Percentiles rank a stretch among this genome's conserved stretches.
Evolutionary conservation across 1,140 invertebrate genomes (phyloP).

Genomic region (Drosophila ficusphila): DNA sequence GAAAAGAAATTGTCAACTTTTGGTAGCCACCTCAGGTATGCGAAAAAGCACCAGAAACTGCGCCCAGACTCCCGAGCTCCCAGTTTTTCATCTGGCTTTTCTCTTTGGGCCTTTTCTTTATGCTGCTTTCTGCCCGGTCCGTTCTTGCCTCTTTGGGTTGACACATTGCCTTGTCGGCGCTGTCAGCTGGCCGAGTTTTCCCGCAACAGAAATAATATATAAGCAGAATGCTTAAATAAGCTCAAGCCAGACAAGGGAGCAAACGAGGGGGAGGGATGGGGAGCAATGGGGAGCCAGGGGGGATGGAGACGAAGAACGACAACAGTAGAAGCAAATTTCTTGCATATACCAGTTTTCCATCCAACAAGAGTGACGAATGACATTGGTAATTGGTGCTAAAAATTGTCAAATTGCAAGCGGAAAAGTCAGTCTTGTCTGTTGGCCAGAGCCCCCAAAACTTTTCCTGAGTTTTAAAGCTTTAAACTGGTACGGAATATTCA

Average conservation of each 20-base stretch:
- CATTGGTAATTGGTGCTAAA: constrained; percentile 68
- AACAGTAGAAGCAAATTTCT: constrained; percentile 11
- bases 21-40: constrained; percentile 21
- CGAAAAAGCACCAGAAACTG: not conserved
- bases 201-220: constrained; percentile 51
- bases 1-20: constrained; percentile 39
- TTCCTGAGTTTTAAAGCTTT: constrained; percentile 21
- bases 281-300: not conserved
- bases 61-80: not conserved
- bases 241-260: constrained; percentile 28
- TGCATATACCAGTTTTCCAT: not conserved
- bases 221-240: constrained; percentile 60
- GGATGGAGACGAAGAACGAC: not conserved
- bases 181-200: constrained; percentile 52
- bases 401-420: constrained; percentile 55
- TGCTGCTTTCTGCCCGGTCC: constrained; percentile 7
- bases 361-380: constrained; percentile 54
- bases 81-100: not conserved
- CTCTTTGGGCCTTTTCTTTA: constrained; percentile 8
- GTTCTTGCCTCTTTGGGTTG: constrained; percentile 16
- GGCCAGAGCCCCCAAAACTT: not conserved
- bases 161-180: constrained; percentile 33
- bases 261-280: not conserved
- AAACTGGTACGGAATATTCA: constrained; percentile 6
- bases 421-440: constrained; percentile 6